These are phyloP conservation scores for Lacerta agilis DNA, from an alignment of 2,797 vertebrate species.

Conservation along the genomic window DNA sequence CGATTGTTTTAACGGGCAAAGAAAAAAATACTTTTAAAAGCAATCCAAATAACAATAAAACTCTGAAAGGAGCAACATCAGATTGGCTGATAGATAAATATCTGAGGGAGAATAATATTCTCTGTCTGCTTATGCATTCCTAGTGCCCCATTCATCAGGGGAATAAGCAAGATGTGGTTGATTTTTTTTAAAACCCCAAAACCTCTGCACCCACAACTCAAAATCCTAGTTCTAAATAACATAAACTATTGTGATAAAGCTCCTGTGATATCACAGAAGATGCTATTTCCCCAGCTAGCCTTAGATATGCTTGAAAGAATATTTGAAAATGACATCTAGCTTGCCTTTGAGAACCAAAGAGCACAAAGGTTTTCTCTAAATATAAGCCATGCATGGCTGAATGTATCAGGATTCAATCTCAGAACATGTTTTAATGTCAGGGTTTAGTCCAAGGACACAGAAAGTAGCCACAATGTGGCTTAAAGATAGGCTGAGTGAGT, in stretches of 20 bases:
- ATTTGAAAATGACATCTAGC: neutral
- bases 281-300: neutral
- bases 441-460: neutral
- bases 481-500: neutral
- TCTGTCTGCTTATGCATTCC: conserved; percentile 20
- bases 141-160: conserved; percentile 22
- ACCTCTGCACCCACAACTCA: neutral
- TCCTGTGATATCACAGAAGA: neutral
- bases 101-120: conserved; percentile 16
- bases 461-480: neutral
- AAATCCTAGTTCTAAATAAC: neutral
- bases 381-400: conserved; percentile 10
- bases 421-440: neutral
- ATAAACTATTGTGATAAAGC: neutral
- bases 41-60: conserved; percentile 43
- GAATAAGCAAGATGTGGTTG: neutral
- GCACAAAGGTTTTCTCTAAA: conserved; percentile 2
- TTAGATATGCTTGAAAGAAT: neutral
- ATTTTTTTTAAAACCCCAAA: neutral
- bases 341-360: neutral
- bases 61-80: neutral
- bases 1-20: conserved; percentile 44
- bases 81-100: neutral
- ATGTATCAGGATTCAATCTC: neutral
- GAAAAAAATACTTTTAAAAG: conserved; percentile 47